Percentiles rank a stretch among this genome's conserved stretches.
Conservation (phyloP, 2,797 vertebrate genomes). For the Varecia variegata region DNA sequence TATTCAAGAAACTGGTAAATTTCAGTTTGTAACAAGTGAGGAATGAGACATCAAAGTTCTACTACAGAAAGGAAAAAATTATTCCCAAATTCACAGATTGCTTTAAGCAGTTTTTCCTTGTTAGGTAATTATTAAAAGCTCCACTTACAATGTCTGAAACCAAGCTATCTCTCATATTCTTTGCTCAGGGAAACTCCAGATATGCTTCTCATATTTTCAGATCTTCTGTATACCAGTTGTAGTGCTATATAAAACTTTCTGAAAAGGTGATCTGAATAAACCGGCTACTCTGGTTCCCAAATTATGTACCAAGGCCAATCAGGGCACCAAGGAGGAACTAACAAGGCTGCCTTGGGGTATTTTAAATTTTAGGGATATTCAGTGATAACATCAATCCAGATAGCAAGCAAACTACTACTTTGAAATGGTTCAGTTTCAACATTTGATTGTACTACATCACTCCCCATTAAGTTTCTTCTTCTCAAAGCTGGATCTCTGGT, state of each 20-base stretch:
- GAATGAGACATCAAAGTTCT: not conserved
- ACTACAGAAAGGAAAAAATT: not conserved
- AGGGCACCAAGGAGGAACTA: not conserved
- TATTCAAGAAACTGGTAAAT: not conserved
- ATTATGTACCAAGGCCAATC: not conserved
- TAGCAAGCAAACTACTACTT: not conserved
- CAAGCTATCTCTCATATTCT: not conserved
- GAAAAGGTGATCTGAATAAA: not conserved
- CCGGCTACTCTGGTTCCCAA: not conserved
- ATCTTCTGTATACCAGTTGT: not conserved
- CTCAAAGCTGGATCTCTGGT: not conserved
- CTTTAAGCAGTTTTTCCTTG: not conserved
- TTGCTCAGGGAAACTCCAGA: not conserved
- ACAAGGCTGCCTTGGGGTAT: not conserved
- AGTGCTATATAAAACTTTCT: not conserved
- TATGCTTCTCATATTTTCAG: not conserved
- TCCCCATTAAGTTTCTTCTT: not conserved
- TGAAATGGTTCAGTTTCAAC: not conserved
- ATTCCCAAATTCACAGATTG: not conserved
- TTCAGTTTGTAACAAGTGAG: not conserved
- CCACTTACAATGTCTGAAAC: not conserved
- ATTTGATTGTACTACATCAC: not conserved
- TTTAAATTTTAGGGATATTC: not conserved
- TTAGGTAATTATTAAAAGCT: not conserved
- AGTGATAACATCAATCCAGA: not conserved